phyloP scores from a whole-genome alignment of 2,888 invertebrate species.

The Diplazon laetatorius region DNA sequence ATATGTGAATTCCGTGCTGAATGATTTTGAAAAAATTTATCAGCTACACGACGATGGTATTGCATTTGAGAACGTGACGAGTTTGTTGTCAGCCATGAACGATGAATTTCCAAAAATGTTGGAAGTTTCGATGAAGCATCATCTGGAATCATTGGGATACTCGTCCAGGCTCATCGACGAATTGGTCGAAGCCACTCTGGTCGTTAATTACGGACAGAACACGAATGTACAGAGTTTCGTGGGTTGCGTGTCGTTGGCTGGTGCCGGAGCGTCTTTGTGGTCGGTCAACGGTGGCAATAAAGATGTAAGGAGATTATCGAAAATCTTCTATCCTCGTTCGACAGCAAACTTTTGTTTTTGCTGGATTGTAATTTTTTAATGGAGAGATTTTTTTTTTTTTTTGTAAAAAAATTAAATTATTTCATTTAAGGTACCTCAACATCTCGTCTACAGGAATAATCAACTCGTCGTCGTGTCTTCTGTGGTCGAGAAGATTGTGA shows the following conservation, averaged over 20 bases:
- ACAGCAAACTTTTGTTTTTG: background rate
- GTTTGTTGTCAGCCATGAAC: conserved; percentile 84
- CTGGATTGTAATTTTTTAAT: no score
- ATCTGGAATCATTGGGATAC: conserved; percentile 82
- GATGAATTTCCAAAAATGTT: conserved; percentile 82
- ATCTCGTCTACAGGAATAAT: conserved; percentile 74
- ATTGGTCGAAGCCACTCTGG: conserved; percentile 83
- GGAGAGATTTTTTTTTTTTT: background rate
- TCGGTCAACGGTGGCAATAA: conserved; percentile 86
- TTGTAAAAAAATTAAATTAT: conserved; percentile 2
- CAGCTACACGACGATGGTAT: conserved; percentile 83
- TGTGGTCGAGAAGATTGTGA: conserved; percentile 73
- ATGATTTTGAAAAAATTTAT: conserved; percentile 84
- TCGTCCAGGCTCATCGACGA: conserved; percentile 84
- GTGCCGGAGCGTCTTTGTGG: conserved; percentile 84
- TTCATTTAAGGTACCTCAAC: conserved; percentile 75
- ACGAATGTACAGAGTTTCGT: conserved; percentile 84
- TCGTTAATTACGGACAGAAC: conserved; percentile 86
- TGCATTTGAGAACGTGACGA: conserved; percentile 83
- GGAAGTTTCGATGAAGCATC: conserved; percentile 78
- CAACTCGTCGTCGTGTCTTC: conserved; percentile 71
- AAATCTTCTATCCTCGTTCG: background rate
- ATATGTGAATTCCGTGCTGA: conserved; percentile 69
- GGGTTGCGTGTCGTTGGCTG: conserved; percentile 83
- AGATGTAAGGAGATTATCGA: conserved; percentile 80